A percentile compares a stretch with the other conserved stretches of the same genome.
phyloP scores from a whole-genome alignment of 1,140 invertebrate genomes.

The Magallana angulata region DNA sequence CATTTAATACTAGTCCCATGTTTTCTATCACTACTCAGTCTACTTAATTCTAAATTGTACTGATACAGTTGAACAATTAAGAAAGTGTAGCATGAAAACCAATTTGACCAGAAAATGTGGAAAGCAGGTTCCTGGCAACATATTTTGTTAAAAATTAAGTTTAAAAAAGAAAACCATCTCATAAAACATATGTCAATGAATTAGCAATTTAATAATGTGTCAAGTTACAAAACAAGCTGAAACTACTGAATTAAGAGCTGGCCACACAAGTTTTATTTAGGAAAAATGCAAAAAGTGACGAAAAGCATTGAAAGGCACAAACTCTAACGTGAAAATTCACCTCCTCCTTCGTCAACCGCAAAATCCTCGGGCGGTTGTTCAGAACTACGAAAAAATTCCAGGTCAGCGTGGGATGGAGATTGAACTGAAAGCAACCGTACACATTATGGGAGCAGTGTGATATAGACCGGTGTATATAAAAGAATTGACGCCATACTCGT shows the following conservation, averaged over 20 bases:
- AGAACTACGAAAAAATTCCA: slow-evolving; percentile 65
- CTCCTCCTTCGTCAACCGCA: slow-evolving; percentile 46
- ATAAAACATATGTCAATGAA: neutral
- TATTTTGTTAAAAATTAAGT: no score
- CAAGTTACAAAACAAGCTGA: neutral
- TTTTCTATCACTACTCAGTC: no score
- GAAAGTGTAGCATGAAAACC: no score
- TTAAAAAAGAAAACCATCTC: no score
- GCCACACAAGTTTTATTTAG: slow-evolving; percentile 44
- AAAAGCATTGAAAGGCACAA: neutral
- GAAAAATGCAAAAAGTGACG: slow-evolving; percentile 39
- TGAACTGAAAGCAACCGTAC: slow-evolving; percentile 65
- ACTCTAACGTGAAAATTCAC: slow-evolving; percentile 46
- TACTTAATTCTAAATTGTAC: no score
- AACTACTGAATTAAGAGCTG: slow-evolving; percentile 37
- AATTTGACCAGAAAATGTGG: no score
- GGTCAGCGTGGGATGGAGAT: slow-evolving; percentile 62
- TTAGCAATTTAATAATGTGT: neutral
- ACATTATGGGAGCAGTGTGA: slow-evolving; percentile 12
- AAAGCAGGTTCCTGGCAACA: no score
- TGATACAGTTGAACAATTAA: no score
- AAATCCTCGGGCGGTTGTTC: slow-evolving; percentile 56
- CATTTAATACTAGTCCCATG: no score
- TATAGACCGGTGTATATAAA: neutral
- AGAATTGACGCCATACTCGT: neutral